Conservation (phyloP, 1,140 invertebrate species). For the Battus philenor region DNA sequence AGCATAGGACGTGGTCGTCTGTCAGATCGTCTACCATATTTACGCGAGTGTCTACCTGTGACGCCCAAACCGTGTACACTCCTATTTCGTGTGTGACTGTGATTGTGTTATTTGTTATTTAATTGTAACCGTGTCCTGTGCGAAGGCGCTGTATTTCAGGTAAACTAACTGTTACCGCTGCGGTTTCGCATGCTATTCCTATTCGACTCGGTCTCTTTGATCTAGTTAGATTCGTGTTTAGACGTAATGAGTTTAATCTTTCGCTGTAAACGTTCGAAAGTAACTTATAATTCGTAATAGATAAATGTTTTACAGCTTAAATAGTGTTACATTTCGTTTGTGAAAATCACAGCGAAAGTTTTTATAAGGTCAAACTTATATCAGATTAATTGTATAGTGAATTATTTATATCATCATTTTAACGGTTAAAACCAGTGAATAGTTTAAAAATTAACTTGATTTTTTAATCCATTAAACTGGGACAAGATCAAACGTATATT, state of each 20-base stretch:
- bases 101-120: constrained; percentile 8
- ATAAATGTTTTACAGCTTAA: too few species aligned
- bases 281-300: too few species aligned
- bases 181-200: constrained; percentile 11
- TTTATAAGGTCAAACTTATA: too few species aligned
- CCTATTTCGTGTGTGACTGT: constrained; percentile 1
- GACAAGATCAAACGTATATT: too few species aligned
- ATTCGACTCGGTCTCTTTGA: constrained; percentile 12
- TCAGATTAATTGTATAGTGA: too few species aligned
- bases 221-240: constrained; percentile 11
- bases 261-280: not conserved
- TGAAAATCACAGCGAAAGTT: too few species aligned
- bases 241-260: constrained; percentile 1
- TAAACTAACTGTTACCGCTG: constrained; percentile 5
- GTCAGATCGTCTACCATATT: not conserved
- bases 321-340: too few species aligned
- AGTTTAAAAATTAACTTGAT: too few species aligned
- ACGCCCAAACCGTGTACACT: constrained; percentile 6
- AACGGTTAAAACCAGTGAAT: too few species aligned
- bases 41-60: constrained; percentile 14
- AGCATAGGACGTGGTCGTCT: constrained; percentile 15
- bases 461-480: too few species aligned
- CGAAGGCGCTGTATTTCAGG: not conserved
- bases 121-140: not conserved
- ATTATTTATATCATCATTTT: too few species aligned